Conservation (phyloP, 2,888 invertebrate species). For the Salpingus planirostris region DNA sequence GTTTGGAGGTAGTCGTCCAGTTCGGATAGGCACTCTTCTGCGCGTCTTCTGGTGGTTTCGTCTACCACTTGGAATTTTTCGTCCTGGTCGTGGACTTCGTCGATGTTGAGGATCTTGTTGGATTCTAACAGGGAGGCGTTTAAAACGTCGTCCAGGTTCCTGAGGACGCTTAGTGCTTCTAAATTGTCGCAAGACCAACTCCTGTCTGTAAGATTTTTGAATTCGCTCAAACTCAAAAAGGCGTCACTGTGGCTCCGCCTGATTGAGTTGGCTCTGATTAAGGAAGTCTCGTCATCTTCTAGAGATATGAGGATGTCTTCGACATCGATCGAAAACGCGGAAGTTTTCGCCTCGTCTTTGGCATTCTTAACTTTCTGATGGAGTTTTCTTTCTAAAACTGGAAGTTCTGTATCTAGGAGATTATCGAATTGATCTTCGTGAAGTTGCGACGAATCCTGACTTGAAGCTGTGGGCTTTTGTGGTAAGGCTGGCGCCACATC, state of each 20-base stretch:
- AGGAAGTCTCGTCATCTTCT: conserved; percentile 25
- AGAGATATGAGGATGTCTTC: conserved; percentile 38
- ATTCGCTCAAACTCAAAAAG: conserved; percentile 1
- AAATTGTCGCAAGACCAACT: conserved; percentile 19
- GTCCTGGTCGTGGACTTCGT: conserved; percentile 25
- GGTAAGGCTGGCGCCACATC: conserved; percentile 33
- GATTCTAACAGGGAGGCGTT: conserved; percentile 33
- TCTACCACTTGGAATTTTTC: no score
- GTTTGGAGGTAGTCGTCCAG: conserved; percentile 46
- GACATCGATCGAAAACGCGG: conserved; percentile 25
- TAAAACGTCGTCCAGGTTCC: conserved; percentile 51
- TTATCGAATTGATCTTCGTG: conserved; percentile 27
- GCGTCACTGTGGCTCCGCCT: conserved; percentile 11
- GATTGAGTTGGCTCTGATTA: conserved; percentile 8
- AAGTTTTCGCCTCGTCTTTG: no score
- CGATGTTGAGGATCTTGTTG: conserved; percentile 38
- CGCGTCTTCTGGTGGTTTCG: no score
- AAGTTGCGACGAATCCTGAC: conserved; percentile 7
- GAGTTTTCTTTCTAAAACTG: conserved; percentile 34
- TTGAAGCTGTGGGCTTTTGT: conserved; percentile 4
- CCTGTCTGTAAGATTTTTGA: conserved; percentile 6
- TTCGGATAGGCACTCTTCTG: conserved; percentile 46
- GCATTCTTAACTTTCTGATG: no score
- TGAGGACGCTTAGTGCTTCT: conserved; percentile 47
- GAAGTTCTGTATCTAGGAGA: conserved; percentile 36